These are phyloP conservation scores for Molossus molossus DNA, from an alignment of 2,797 vertebrate genomes.

Conservation along the genomic window DNA sequence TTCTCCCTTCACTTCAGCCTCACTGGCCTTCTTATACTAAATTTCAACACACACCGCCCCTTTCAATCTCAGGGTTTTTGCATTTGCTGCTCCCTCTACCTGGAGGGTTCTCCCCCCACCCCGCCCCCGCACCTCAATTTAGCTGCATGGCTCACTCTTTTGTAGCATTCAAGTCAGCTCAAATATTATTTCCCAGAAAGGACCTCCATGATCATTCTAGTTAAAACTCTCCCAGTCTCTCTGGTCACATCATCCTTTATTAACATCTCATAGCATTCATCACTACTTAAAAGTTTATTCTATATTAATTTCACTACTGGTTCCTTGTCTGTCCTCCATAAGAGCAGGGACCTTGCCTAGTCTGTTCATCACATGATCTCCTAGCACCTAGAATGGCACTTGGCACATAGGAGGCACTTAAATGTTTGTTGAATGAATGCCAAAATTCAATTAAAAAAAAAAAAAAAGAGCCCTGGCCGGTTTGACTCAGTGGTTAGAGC, in stretches of 20 bases:
- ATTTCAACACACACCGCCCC: not conserved
- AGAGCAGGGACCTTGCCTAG: not conserved
- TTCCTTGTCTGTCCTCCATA: not conserved
- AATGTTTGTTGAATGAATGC: not conserved
- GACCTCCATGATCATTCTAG: not conserved
- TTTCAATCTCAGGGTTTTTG: constrained; percentile 16
- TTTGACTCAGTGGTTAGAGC: too few relatives aligned
- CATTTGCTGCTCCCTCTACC: not conserved
- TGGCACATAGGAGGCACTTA: not conserved
- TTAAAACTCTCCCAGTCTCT: not conserved
- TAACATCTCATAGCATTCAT: not conserved
- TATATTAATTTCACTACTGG: not conserved
- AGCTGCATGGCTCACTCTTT: not conserved
- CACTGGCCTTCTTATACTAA: not conserved
- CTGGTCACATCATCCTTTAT: not conserved
- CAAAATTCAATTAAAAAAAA: not conserved
- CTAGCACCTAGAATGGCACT: not conserved
- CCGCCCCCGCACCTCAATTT: too few relatives aligned
- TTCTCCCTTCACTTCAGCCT: not conserved
- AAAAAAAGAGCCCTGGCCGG: too few relatives aligned
- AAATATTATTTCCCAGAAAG: not conserved
- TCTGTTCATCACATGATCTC: not conserved
- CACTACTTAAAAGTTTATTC: not conserved
- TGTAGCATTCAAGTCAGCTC: not conserved
- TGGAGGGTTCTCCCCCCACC: not conserved